Base-by-base conservation (phyloP, 2,113 vertebrate genomes). In the Notechis scutatus region DNA sequence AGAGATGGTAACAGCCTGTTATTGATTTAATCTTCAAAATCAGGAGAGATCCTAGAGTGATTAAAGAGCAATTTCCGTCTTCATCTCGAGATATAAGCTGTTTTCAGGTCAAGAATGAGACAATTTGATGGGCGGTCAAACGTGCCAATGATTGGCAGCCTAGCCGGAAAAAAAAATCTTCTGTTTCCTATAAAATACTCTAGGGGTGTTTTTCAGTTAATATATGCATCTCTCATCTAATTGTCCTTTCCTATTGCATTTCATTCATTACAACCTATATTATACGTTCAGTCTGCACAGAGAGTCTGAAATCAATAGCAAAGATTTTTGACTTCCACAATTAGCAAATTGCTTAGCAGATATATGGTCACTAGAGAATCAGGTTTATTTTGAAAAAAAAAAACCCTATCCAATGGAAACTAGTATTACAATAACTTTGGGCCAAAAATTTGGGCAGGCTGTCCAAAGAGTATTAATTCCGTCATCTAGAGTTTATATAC, bases 21-120 rank as follows among this genome's bases (percentile, higher is more conserved):
- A 90, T 86, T 96, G 96, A 95, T 93, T 94, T 97, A 95, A 96
- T 97, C 95, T 97, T 95, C 93, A 94, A 94, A 96, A 96, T 96
- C 93, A 96, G 94, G 94, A 95, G 94, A 95, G 94, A 95, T 94
- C 95, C 95, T 94, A 45, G 95, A 96, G 93, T 95, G 95, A 97
- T 96, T 96, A 96, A 96, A 96, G 95, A 96, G 93, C 93, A 87
- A 92, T 97, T 97, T 97, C 95, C 96, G 91, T 92, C 96, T 95
- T 95, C 92, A 94, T 95, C 94, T 95, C 92, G 93, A 86, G 89
- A 96, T 97, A 95, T 90, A 88, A 95, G 90, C 85, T 95, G 61
- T 94, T 96, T 97, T 96, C 95, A 97, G 95, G 94, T 95, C 91
- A 94, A 95, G 91, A 93, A 92, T 50, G 90, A 95, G 91, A 93